A percentile compares a stretch with the other conserved stretches of the same genome.
phyloP scores from a whole-genome alignment of 92 coral and sea anemone genomes.

The Montipora capitata region DNA sequence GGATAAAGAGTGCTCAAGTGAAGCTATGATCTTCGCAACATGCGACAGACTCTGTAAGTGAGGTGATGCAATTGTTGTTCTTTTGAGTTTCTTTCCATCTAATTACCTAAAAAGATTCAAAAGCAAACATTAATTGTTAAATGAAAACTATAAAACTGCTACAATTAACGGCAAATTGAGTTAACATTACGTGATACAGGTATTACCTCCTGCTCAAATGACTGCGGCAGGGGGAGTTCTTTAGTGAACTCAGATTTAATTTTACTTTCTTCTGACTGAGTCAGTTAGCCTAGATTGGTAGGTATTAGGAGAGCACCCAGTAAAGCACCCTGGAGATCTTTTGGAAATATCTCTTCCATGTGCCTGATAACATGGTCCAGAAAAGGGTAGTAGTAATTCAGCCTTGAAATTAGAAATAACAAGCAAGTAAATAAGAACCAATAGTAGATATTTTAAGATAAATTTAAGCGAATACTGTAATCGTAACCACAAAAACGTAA shows the following conservation, averaged over 20 bases:
- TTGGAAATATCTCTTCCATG: slow-evolving; percentile 47
- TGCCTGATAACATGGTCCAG: slow-evolving; percentile 57
- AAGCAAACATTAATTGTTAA: background rate
- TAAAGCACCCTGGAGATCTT: slow-evolving; percentile 33
- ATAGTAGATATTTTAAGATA: slow-evolving; percentile 43
- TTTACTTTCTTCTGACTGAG: slow-evolving; percentile 27
- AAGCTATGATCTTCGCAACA: background rate
- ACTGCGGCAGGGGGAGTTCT: slow-evolving; percentile 28
- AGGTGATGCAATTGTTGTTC: slow-evolving; percentile 19
- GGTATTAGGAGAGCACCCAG: slow-evolving; percentile 57
- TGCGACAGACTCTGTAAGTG: slow-evolving; percentile 36
- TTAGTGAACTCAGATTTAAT: slow-evolving; percentile 1
- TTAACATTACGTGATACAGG: background rate
- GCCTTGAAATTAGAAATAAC: no score
- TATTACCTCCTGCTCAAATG: slow-evolving; percentile 42
- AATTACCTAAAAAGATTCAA: background rate
- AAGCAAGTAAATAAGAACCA: slow-evolving; percentile 45
- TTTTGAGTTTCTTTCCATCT: no score
- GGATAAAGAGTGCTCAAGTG: no score
- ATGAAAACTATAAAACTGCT: background rate
- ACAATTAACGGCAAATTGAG: background rate
- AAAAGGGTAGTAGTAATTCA: no score
- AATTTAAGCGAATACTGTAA: no score
- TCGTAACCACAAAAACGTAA: slow-evolving; percentile 18
- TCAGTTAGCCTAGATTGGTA: slow-evolving; percentile 45